Base-by-base conservation (phyloP, 2,888 invertebrate genomes). In the Cheilosia scutellata region DNA sequence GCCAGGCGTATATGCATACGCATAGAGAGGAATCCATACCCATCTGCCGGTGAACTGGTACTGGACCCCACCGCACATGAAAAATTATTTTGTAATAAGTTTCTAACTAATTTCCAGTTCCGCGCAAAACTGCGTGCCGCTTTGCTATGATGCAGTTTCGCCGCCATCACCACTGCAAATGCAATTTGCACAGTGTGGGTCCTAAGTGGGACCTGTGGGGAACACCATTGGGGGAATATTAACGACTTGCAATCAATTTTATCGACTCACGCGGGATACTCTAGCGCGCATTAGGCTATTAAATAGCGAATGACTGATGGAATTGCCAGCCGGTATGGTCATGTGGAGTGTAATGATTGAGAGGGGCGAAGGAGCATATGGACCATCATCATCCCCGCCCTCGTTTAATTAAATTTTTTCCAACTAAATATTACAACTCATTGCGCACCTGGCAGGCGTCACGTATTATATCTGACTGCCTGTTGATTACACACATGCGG, bases 161-260 rank as follows among this genome's bases (percentile, higher is more conserved):
- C 58, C 70, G 65, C 11, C 66, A 55, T 31, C 16, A 20, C 58
- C 60, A 60, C 76, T 53, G 63, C 71, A 51, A 80, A 71, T 86
- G 86, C 68, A 86, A 82, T 82, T 77, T 76, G 63, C 82, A 82
- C 86, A 82, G 86, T 86, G 86, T 86, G 86, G 86, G 86, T 77
- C 86, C 86, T 72, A 86, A 82, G 86, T 86, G 82, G 71, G 49
- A 86, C 25, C 86, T 53, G 82, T 86, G 82, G 72, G 86, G 86
- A 33, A 86, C 68, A 44, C 82, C 86, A 71, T 72, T 72, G 60
- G 62, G 25, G 51, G 76, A 77, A 82, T 72, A 86, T 86, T 86
- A 86, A 86, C 86, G 86, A 86, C 86, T 77, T 77, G 82, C 86
- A 86, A 86, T 86, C 86, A 86, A 82, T 86, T 86, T 86, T 86